Base-by-base conservation (phyloP, 2,888 invertebrate species). In the Drosophila pseudotalamancana region DNA sequence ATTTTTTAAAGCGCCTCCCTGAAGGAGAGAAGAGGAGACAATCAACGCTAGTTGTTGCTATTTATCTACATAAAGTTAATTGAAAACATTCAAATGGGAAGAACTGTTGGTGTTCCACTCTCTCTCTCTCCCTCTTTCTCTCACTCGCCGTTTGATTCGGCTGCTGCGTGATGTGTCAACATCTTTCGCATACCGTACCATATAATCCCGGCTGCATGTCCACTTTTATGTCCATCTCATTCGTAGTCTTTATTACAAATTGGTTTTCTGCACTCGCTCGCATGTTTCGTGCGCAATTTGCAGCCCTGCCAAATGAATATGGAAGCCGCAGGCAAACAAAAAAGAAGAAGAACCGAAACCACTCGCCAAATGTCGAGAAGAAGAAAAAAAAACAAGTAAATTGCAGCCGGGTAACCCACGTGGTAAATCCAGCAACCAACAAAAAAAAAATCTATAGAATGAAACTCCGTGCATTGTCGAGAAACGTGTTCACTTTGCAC, bases 231-330 rank as follows among this genome's bases (percentile, higher is more conserved):
- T 71, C 53, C 69, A 45, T 66, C 60, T 51, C 71, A 60, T 72
- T 72, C 72, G 72, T 66, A 72, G 74, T 83, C 81, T 85, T 85
- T 86, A 85, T 85, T 85, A 86, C 86, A 83, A 86, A 87, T 85
- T 87, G 85, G 85, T 77, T 86, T 86, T 81, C 68, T 79, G 81
- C 77, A 77, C 81, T 82, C 66, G 65, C 74, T 82, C 82, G 78
- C 80, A 78, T 82, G 82, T 85, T 74, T 74, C 85, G 79, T 73
- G 73, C 70, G 77, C 82, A 85, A 87, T 87, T 87, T 82, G 83
- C 83, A 79, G 65, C 60, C 48, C 54, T 32, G 49, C 59, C 65
- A 78, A 83, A 78, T 77, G 81, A 81, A 83, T 81, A 80, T 82
- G 77, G 50, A 68, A 49, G 42, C 55, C 64, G 48, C 64, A 63